Percentiles rank a stretch among this genome's conserved stretches.
Conservation (phyloP, 2,797 vertebrate species). For the Eidolon dupreanum region DNA sequence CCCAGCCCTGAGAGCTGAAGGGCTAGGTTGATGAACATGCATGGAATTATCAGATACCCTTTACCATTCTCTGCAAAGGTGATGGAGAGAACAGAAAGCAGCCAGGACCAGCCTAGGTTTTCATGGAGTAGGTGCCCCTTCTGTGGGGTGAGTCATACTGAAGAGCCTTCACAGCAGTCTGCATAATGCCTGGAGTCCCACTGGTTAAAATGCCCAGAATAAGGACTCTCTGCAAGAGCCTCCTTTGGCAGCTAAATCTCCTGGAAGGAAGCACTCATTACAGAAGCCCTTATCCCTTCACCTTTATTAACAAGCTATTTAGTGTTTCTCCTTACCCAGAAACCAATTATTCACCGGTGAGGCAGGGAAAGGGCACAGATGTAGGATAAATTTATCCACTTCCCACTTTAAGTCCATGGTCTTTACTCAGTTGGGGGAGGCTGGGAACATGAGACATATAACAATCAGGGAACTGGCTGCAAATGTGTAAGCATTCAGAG, state of each 20-base stretch:
- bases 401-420: neutral
- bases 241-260: neutral
- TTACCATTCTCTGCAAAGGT: neutral
- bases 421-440: neutral
- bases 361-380: neutral
- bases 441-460: neutral
- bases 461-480: neutral
- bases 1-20: neutral
- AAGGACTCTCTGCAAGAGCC: neutral
- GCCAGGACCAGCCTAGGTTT: neutral
- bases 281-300: neutral
- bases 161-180: neutral
- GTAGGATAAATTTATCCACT: neutral
- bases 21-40: accelerated
- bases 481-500: neutral
- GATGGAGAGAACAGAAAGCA: neutral
- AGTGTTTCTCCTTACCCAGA: neutral
- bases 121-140: neutral
- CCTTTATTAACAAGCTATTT: neutral
- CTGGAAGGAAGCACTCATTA: neutral
- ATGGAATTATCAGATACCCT: neutral
- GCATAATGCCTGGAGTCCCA: neutral
- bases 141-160: neutral
- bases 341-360: neutral
- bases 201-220: neutral